Evolutionary conservation across 2,888 invertebrate species (phyloP), one percentile per base, ranked within the genome.

Genomic region (Argyra leucocephala): DNA sequence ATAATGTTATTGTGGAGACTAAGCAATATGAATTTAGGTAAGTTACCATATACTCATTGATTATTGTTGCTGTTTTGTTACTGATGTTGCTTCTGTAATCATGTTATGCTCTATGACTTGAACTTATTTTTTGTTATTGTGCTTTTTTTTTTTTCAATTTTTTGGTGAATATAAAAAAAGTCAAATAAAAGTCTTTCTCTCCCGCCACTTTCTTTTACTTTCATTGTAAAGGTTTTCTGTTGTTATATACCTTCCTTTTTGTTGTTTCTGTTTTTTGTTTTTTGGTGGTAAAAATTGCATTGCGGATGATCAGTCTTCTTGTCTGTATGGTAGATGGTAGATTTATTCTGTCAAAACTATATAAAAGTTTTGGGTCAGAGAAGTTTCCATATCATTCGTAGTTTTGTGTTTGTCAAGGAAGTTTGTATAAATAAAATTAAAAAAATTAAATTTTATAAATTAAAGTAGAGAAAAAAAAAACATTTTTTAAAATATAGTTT

Each of bases 161-260:
- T 48, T 18, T 6, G 5, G 12, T 15, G 15, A 48, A 48, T 15
- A 15, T 18, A 48, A 48, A 18, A 48, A 48, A 48, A 48, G 48
- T 48, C 48, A 48, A 15, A 48, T 48, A n/a, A 48, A 48, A 48
- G 18, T 48, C 15, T n/a, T 48, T 48, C n/a, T 48, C 48, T 48
- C 48, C 48, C 48, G 48, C 48, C 48, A 48, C 48, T 48, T 48
- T 48, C 48, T 48, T 48, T 48, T 48, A 48, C 48, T 48, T 48
- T 48, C n/a, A 18, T 48, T 48, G 48, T 48, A n/a, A 18, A 48
- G 2, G 5, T 15, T 48, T 31, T 48, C 18, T 48, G 18, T 48
- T 48, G 6, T 48, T 15, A 10, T 37, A 12, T 37, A 15, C 15
- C 10, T 15, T 12, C n/a, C 18, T 48, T 48, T 15, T 48, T 18